Conservation (phyloP, 2,113 vertebrate genomes). For the Lepus europaeus region DNA sequence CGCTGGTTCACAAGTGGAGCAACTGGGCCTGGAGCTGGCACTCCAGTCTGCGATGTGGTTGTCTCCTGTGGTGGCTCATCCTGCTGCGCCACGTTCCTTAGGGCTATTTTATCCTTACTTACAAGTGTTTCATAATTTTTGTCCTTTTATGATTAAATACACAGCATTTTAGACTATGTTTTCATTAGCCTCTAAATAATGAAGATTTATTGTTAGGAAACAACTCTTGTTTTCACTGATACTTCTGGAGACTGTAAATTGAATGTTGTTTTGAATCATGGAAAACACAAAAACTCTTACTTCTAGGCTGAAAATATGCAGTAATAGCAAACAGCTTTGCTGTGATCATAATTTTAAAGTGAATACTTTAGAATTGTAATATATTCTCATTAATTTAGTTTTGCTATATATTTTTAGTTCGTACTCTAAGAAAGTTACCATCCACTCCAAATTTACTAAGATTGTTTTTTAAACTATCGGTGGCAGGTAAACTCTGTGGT, state of each 20-base stretch:
- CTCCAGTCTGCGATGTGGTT: too few relatives aligned
- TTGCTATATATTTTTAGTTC: background rate
- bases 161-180: background rate
- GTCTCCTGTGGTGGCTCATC: too few relatives aligned
- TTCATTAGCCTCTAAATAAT: background rate
- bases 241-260: background rate
- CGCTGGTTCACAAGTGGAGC: too few relatives aligned
- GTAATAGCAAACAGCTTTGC: background rate
- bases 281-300: background rate
- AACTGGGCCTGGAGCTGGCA: too few relatives aligned
- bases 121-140: background rate
- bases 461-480: background rate
- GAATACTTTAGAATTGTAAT: background rate
- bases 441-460: background rate
- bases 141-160: conserved; percentile 20
- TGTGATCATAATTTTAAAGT: background rate
- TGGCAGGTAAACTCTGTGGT: too few relatives aligned
- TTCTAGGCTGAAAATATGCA: background rate
- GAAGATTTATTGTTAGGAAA: background rate
- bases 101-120: too few relatives aligned
- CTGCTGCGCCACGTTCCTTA: too few relatives aligned
- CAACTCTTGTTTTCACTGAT: conserved; percentile 20
- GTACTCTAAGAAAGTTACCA: background rate
- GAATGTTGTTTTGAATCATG: background rate
- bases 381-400: background rate